Conservation (phyloP, 2,888 invertebrate genomes). For the Colostygia pectinataria region DNA sequence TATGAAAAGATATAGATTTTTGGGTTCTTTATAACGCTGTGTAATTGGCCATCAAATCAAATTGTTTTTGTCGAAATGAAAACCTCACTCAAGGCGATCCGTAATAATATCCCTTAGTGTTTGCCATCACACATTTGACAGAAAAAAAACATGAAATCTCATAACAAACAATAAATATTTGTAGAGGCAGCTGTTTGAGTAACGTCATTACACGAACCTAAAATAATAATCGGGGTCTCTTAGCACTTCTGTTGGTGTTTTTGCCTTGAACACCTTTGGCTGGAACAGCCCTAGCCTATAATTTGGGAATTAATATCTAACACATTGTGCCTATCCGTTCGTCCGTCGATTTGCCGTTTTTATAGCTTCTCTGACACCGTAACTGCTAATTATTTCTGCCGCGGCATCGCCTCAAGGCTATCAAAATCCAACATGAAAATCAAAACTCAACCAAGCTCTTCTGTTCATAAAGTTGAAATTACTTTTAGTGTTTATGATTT, state of each 20-base stretch:
- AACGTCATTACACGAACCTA: conserved; percentile 67
- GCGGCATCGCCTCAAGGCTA: conserved; percentile 59
- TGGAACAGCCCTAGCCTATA: conserved; percentile 65
- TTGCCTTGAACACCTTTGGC: conserved; percentile 70
- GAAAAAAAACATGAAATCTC: conserved; percentile 43
- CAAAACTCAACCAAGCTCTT: conserved; percentile 38
- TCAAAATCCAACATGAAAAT: conserved; percentile 37
- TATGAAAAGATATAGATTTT: no score
- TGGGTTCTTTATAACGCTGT: conserved; percentile 5
- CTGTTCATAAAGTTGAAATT: conserved; percentile 35
- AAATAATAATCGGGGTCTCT: conserved; percentile 75
- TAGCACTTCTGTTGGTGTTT: conserved; percentile 79
- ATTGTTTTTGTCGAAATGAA: conserved; percentile 20
- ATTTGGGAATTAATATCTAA: conserved; percentile 81
- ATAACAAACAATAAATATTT: conserved; percentile 76
- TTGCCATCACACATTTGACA: conserved; percentile 22
- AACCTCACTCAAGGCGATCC: conserved; percentile 21
- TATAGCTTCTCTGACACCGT: conserved; percentile 70
- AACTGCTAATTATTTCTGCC: conserved; percentile 69
- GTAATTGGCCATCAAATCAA: conserved; percentile 18
- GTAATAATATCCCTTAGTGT: conserved; percentile 28
- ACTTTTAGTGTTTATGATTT: conserved; percentile 29
- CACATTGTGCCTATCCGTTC: conserved; percentile 78
- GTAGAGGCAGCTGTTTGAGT: conserved; percentile 76
- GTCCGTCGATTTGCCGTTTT: conserved; percentile 74